A percentile compares a stretch with the other conserved stretches of the same genome.
These are phyloP conservation scores for Palaemon carinicauda DNA, from an alignment of 1,140 invertebrate species.

Conservation along the genomic window DNA sequence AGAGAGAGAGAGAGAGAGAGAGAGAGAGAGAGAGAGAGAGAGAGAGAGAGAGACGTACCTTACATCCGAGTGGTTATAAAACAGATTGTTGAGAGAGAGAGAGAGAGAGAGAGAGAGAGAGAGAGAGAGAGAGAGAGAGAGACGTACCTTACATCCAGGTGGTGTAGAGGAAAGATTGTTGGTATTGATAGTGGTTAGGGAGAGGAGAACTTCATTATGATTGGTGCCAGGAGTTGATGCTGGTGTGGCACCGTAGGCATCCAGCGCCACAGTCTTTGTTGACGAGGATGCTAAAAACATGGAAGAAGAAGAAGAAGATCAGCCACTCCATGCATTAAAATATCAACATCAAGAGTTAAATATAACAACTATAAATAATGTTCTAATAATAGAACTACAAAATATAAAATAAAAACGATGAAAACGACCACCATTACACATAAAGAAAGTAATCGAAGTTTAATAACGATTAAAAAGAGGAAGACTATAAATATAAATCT, in stretches of 20 bases:
- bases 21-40: background rate
- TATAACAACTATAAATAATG: background rate
- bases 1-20: background rate
- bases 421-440: no score
- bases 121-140: background rate
- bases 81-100: background rate
- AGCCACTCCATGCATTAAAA: no score
- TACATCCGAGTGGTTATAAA: no score
- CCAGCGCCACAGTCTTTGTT: background rate
- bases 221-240: background rate
- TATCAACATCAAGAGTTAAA: background rate
- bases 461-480: no score
- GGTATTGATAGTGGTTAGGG: background rate
- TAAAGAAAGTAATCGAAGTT: no score
- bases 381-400: background rate
- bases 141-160: background rate
- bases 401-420: no score
- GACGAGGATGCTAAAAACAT: background rate
- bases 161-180: background rate
- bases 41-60: background rate
- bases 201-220: background rate
- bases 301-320: background rate
- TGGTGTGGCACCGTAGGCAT: background rate
- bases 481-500: no score
- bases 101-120: background rate